Evolutionary conservation across 2,797 vertebrate species (phyloP), one percentile per base, ranked within the genome.

Genomic region (Hypotaenidia okinawae): DNA sequence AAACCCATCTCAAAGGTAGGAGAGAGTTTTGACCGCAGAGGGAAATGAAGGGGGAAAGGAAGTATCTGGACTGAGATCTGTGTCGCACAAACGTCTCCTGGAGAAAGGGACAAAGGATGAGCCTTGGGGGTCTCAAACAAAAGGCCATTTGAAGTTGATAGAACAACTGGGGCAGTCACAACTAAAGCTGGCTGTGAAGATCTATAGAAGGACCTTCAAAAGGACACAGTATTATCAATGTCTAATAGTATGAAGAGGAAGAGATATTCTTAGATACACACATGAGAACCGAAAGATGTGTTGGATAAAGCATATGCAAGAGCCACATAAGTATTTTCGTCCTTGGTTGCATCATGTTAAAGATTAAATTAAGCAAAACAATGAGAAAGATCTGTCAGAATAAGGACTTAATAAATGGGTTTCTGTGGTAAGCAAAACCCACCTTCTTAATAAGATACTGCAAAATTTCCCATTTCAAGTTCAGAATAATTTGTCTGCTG

Each of bases 351-450:
- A 41, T 39, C 28, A 54, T 1, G 23, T 35, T 72, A 52, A 41
- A 90, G 39, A 59, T 33, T 54, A 75, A 69, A 93, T 16, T 13
- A 59, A 55, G n/a, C 55, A 23, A 63, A 85, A 75, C 32, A 79
- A 69, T 54, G 37, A n/a, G 54, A n/a, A 62, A 84, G 39, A 62
- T 63, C 37, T 49, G 63, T 76, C 70, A 82, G 64, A 76, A 69
- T 47, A 57, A 84, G 5, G 23, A 72, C 73, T 84, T 28, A 8
- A 41, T n/a, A 90, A 78, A 78, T 54, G 15, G 21, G 32, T 6
- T 43, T 66, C 73, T 92, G 84, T 10, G 68, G 70, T 22, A 30
- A 88, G 84, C 57, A 94, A 73, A 93, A 93, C 4, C 74, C 93
- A 90, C 49, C 82, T 86, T 51, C 90, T 81, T 55, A 74, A 74